Conservation (phyloP, 92 coral and sea anemone species). For the Parazoanthus darwini region DNA sequence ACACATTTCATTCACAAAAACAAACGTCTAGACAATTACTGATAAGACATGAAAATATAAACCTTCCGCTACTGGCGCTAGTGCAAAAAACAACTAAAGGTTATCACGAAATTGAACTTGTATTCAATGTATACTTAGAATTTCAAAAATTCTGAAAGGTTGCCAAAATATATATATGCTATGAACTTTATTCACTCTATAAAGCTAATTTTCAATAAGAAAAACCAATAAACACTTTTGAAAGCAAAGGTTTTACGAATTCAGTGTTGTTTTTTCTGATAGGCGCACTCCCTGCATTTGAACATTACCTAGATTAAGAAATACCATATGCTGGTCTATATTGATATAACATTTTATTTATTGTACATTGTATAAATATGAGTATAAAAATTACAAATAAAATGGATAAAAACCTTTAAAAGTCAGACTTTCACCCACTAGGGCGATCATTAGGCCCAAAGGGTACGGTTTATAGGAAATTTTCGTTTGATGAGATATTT, state of each 20-base stretch:
- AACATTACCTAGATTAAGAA: background rate
- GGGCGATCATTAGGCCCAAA: no score
- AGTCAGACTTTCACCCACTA: no score
- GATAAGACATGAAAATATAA: background rate
- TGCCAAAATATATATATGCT: background rate
- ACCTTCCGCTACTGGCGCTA: background rate
- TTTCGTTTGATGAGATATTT: no score
- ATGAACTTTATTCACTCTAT: background rate
- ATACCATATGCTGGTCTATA: background rate
- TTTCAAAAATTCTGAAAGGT: background rate
- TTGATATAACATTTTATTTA: background rate
- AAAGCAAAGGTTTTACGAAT: background rate
- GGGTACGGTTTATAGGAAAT: no score
- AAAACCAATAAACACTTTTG: background rate
- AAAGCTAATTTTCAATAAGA: background rate
- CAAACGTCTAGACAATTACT: background rate
- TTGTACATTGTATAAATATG: no score
- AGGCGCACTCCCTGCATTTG: background rate
- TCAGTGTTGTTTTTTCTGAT: background rate
- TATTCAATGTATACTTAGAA: background rate
- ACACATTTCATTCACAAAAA: background rate
- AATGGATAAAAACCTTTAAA: no score
- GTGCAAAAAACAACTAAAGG: background rate
- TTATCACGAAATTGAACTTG: background rate
- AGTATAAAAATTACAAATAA: no score